A percentile compares a stretch with the other conserved stretches of the same genome.
phyloP scores from a whole-genome alignment of 2,888 invertebrate species.

The Dolomedes plantarius region DNA sequence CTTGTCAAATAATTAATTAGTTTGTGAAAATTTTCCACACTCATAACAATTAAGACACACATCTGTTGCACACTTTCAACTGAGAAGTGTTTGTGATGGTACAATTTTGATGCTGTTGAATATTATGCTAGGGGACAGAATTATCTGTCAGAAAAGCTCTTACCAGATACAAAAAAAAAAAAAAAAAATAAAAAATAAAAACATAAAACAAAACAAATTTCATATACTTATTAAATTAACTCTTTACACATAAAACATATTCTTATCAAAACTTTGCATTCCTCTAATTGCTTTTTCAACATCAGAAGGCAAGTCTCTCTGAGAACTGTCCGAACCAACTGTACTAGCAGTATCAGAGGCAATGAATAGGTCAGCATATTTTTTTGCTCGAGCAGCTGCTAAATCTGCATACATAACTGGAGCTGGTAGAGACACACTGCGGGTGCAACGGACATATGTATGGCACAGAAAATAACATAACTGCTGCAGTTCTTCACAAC shows the following conservation, averaged over 20 bases:
- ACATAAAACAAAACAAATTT: too few relatives aligned
- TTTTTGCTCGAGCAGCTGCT: slow-evolving; percentile 63
- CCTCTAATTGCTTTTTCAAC: neutral
- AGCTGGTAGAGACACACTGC: slow-evolving; percentile 75
- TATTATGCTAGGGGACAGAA: too few relatives aligned
- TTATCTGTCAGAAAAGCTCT: too few relatives aligned
- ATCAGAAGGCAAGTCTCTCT: neutral
- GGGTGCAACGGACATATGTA: slow-evolving; percentile 74
- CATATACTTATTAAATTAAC: too few relatives aligned
- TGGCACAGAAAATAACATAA: slow-evolving; percentile 74
- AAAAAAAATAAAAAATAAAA: too few relatives aligned
- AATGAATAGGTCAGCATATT: slow-evolving; percentile 46
- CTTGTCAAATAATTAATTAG: too few relatives aligned
- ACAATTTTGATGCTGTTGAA: too few relatives aligned
- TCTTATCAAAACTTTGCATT: slow-evolving; percentile 25
- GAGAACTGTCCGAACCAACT: neutral
- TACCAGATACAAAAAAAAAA: too few relatives aligned
- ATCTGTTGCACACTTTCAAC: too few relatives aligned
- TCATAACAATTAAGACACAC: too few relatives aligned
- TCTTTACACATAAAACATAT: slow-evolving; percentile 32
- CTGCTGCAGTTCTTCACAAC: slow-evolving; percentile 71
- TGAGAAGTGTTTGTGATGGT: too few relatives aligned
- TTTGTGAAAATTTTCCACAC: too few relatives aligned
- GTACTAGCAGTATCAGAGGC: neutral
- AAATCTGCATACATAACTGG: slow-evolving; percentile 75